Evolutionary conservation across 2,888 invertebrate species (phyloP).

Genomic region (Leucoptera coffeella): DNA sequence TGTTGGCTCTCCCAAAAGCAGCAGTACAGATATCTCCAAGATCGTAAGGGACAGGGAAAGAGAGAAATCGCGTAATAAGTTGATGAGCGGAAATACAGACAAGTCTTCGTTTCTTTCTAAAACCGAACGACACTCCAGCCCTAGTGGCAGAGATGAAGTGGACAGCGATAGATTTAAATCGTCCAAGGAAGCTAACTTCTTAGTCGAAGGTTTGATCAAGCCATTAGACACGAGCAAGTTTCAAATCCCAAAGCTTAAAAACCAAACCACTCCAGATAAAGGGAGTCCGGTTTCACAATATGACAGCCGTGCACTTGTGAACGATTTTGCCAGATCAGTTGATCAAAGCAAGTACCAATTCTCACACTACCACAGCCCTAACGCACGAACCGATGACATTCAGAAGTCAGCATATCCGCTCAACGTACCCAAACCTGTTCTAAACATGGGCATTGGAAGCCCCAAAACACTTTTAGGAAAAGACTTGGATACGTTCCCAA

Average conservation of each 20-base stretch:
- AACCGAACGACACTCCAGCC: slow-evolving; percentile 61
- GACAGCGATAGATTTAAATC: slow-evolving; percentile 61
- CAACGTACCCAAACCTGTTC: slow-evolving; percentile 37
- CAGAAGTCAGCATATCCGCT: slow-evolving; percentile 39
- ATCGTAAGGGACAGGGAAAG: slow-evolving; percentile 56
- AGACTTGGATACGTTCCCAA: slow-evolving; percentile 17
- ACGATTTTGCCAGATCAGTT: slow-evolving; percentile 33
- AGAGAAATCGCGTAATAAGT: slow-evolving; percentile 51
- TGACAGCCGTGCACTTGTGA: slow-evolving; percentile 34
- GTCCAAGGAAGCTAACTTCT: slow-evolving; percentile 55
- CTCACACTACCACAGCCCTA: slow-evolving; percentile 32
- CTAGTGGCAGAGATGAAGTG: slow-evolving; percentile 59
- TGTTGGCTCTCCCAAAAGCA: slow-evolving; percentile 57
- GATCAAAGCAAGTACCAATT: slow-evolving; percentile 41
- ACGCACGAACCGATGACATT: slow-evolving; percentile 23
- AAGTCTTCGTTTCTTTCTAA: slow-evolving; percentile 61
- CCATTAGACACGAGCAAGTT: slow-evolving; percentile 75
- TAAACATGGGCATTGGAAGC: slow-evolving; percentile 35
- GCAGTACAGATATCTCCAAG: slow-evolving; percentile 50
- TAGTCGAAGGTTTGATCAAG: slow-evolving; percentile 71
- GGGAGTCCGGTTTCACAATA: slow-evolving; percentile 31
- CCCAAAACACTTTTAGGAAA: slow-evolving; percentile 31
- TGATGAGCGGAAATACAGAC: slow-evolving; percentile 47
- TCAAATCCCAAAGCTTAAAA: slow-evolving; percentile 76
- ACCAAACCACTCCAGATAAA: slow-evolving; percentile 41